Base-by-base conservation (phyloP, 1,140 invertebrate species). In the Protaetia brevitarsis region DNA sequence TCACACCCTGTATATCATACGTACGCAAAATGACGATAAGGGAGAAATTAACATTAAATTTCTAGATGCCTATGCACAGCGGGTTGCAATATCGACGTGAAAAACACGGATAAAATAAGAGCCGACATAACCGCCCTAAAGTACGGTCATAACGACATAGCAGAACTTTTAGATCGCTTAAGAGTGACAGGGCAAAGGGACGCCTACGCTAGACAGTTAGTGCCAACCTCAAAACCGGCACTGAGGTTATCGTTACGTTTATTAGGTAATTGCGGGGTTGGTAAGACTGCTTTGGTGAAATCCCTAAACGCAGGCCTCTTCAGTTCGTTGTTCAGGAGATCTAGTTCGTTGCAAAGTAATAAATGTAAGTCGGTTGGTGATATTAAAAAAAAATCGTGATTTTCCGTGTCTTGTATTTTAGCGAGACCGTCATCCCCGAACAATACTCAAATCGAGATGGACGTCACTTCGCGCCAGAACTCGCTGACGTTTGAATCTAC, bases 71-170 rank as follows among this genome's bases (percentile, higher is more conserved):
- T 94, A 36, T 90, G 91, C 74, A 81, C 92, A 67, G 86, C 88
- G 65, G 88, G 88, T 56, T 88, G 88, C 73, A 84, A 87, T 67
- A 84, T 89, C 6, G 87, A 89, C 70, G 83, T 86, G 69, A 82
- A 83, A 60, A 88, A 89, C 77, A 81, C 82, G 29, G 89, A 91
- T 78, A 90, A 90, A 65, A 88, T 93, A 28, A 85, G 88, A 41
- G 89, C 91, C 8, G 92, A 94, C 76, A 89, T 94, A 21, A 89
- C 90, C 66, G 91, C 92, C 13, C 82, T 93, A 37, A 91, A 92
- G 73, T 86, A 92, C 72, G 90, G 91, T 36, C 85, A 89, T 76
- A 85, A 86, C 51, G 84, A 90, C 69, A 90, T 93, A 66, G 88
- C 88, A 23, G 87, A 87, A 67, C 79, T 94, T 7, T 80, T 94